phyloP scores from a whole-genome alignment of 2,888 invertebrate species.

The Sceliomorpha sp. region DNA sequence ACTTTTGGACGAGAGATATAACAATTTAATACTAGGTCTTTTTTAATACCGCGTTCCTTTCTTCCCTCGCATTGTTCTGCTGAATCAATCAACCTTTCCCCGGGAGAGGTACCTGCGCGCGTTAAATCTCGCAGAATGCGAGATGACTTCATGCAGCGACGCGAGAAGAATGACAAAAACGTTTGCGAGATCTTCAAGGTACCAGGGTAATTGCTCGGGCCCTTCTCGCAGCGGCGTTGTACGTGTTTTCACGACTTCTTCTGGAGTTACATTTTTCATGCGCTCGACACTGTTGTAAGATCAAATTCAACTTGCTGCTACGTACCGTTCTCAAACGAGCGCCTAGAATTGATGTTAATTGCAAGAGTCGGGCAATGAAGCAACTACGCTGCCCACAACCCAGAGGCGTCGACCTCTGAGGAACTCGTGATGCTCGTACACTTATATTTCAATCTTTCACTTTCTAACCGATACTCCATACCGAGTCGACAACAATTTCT shows the following conservation, averaged over 20 bases:
- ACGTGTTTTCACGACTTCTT: slow-evolving; percentile 15
- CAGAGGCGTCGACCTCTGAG: slow-evolving; percentile 42
- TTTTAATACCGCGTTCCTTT: too few species aligned
- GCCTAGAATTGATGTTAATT: slow-evolving; percentile 50
- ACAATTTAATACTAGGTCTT: too few species aligned
- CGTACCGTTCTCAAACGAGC: slow-evolving; percentile 25
- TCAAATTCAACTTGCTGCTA: slow-evolving; percentile 18
- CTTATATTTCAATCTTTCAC: slow-evolving; percentile 19
- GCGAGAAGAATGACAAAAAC: not conserved
- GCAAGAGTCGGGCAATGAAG: slow-evolving; percentile 38
- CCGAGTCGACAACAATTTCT: not conserved
- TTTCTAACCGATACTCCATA: slow-evolving; percentile 8
- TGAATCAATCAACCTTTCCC: not conserved
- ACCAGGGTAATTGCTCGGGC: slow-evolving; percentile 14
- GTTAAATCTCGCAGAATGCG: not conserved
- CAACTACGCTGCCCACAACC: slow-evolving; percentile 33
- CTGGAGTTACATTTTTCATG: slow-evolving; percentile 10
- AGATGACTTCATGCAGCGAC: not conserved
- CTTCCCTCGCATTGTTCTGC: too few species aligned
- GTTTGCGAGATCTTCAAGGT: not conserved
- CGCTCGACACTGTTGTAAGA: slow-evolving; percentile 1
- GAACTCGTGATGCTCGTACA: slow-evolving; percentile 28
- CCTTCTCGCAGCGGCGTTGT: slow-evolving; percentile 8
- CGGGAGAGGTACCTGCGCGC: not conserved
- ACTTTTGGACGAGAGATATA: too few species aligned